These are phyloP conservation scores for Neocrepidodera transversa DNA, from an alignment of 2,888 invertebrate species.

Conservation along the genomic window DNA sequence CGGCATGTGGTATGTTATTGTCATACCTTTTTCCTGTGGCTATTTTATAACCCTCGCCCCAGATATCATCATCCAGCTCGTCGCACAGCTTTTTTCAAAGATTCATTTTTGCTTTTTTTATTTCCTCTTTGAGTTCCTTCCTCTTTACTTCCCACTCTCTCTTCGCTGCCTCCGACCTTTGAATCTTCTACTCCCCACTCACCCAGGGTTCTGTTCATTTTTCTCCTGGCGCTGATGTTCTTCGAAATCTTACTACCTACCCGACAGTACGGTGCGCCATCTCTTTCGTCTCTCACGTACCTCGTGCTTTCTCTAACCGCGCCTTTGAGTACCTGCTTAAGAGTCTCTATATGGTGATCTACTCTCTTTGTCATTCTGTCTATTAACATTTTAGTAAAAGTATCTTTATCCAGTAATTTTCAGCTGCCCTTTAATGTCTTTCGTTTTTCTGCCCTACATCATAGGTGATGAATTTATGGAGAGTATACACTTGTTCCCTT, in stretches of 20 bases:
- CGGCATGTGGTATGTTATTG: too few relatives aligned
- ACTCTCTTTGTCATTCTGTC: background rate
- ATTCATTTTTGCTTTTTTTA: background rate
- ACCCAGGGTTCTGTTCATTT: background rate
- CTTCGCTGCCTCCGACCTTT: too few relatives aligned
- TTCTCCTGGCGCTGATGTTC: background rate
- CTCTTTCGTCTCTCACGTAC: too few relatives aligned
- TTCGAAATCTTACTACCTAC: background rate
- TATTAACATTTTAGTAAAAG: background rate
- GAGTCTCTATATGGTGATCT: background rate
- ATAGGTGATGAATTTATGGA: background rate
- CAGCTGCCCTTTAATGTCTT: background rate
- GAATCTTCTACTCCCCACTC: too few relatives aligned
- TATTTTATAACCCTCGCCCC: background rate
- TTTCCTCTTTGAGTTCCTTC: background rate
- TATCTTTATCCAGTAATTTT: background rate
- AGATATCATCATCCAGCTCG: background rate
- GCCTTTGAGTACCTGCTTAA: background rate
- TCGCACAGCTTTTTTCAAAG: background rate
- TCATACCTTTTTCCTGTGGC: too few relatives aligned
- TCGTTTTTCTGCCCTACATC: background rate
- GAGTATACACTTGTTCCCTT: background rate
- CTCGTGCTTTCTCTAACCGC: background rate
- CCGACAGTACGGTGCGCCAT: conserved; percentile 1
- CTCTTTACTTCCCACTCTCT: too few relatives aligned